Conservation (phyloP, 2,113 vertebrate genomes). For the Eolophus roseicapilla region DNA sequence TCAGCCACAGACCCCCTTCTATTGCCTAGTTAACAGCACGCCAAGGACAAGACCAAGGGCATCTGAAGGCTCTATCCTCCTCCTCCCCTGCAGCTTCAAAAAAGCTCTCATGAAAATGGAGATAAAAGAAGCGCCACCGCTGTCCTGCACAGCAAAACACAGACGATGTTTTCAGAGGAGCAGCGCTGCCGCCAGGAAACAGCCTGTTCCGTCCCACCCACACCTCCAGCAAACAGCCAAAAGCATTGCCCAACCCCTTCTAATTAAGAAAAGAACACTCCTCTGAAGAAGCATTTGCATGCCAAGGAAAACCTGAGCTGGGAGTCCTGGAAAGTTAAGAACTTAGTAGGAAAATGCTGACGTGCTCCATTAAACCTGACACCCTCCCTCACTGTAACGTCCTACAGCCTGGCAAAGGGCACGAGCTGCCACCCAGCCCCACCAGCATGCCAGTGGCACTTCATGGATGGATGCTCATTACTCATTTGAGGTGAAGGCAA, state of each 20-base stretch:
- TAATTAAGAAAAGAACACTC: slow-evolving; percentile 30
- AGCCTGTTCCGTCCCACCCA: slow-evolving; percentile 31
- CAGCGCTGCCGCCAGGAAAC: slow-evolving; percentile 2
- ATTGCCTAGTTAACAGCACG: neutral
- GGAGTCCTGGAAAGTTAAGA: slow-evolving; percentile 47
- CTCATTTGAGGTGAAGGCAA: neutral
- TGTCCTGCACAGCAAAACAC: neutral
- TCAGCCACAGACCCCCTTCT: neutral
- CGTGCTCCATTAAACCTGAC: neutral
- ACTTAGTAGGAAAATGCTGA: slow-evolving; percentile 44
- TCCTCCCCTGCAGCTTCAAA: neutral
- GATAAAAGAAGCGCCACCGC: neutral
- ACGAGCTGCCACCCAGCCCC: neutral
- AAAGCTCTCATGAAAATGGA: neutral
- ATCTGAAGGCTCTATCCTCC: neutral
- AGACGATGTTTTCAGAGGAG: slow-evolving; percentile 5
- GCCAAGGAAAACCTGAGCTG: slow-evolving; percentile 65
- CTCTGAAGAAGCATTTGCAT: neutral
- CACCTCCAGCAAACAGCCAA: slow-evolving; percentile 46
- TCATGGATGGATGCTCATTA: rapidly evolving
- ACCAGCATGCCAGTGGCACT: rapidly evolving
- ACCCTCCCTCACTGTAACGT: rapidly evolving
- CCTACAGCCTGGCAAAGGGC: rapidly evolving
- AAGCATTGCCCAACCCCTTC: slow-evolving; percentile 27
- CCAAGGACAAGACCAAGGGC: neutral